phyloP scores from a whole-genome alignment of 2,797 vertebrate species.

The Sebastiscus tertius region DNA sequence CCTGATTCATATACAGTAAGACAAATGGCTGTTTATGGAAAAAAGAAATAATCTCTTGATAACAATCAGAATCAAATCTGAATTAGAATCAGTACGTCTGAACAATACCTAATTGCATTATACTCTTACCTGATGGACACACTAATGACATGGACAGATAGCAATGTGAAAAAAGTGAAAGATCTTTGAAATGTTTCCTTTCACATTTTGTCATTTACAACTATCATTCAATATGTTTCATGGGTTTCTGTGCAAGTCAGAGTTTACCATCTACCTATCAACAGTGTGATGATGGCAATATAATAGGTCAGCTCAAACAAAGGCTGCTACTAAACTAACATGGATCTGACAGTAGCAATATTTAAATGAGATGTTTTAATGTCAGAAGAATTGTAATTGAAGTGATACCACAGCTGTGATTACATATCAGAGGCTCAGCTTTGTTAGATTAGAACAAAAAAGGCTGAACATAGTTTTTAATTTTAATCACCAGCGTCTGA shows the following conservation, averaged over 20 bases:
- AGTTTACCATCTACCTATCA: background rate
- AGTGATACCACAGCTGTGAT: constrained; percentile 72
- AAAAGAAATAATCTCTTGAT: background rate
- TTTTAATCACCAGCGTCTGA: constrained; percentile 78
- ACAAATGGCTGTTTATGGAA: background rate
- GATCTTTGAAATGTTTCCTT: background rate
- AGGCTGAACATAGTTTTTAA: constrained; percentile 55
- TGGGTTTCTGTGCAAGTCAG: background rate
- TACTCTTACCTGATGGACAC: constrained; percentile 26
- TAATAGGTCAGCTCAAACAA: constrained; percentile 10
- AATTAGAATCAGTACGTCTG: background rate
- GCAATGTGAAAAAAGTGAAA: background rate
- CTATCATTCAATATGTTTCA: background rate
- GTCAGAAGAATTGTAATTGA: constrained; percentile 68
- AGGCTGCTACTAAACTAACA: constrained; percentile 16
- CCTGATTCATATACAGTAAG: background rate
- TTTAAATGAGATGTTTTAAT: constrained; percentile 54
- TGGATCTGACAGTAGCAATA: constrained; percentile 14
- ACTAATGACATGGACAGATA: background rate
- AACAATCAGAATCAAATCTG: background rate
- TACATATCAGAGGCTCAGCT: constrained; percentile 69
- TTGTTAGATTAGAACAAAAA: constrained; percentile 71
- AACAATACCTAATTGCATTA: background rate
- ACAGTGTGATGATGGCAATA: background rate
- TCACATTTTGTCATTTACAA: background rate